A percentile compares a stretch with the other conserved stretches of the same genome.
These are phyloP conservation scores for Glaucopsyche alexis DNA, from an alignment of 2,888 invertebrate genomes.

Conservation along the genomic window DNA sequence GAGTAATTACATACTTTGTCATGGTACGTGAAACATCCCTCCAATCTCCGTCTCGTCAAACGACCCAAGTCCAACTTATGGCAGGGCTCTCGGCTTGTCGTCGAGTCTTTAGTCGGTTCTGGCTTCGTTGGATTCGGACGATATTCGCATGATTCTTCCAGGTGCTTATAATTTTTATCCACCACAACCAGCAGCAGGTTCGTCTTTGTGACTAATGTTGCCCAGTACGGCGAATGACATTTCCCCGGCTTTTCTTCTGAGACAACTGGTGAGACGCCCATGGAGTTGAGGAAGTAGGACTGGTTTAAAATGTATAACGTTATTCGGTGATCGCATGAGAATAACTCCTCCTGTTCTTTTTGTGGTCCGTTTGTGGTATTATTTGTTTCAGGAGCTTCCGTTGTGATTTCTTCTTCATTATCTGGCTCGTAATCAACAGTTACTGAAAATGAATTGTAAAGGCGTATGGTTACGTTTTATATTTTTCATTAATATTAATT, in stretches of 20 bases:
- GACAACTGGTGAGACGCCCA: conserved; percentile 56
- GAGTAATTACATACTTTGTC: conserved; percentile 71
- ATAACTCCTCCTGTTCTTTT: conserved; percentile 64
- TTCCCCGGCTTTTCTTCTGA: conserved; percentile 52
- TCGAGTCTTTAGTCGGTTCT: conserved; percentile 56
- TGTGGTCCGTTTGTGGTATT: conserved; percentile 50
- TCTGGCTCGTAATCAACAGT: conserved; percentile 30
- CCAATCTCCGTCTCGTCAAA: conserved; percentile 83
- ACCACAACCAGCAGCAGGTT: conserved; percentile 89
- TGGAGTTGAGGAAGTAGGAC: conserved; percentile 65
- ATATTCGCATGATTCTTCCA: conserved; percentile 56
- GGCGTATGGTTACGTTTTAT: not conserved
- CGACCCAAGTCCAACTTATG: conserved; percentile 87
- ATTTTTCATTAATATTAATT: not conserved
- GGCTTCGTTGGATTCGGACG: conserved; percentile 81
- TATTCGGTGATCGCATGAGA: conserved; percentile 87
- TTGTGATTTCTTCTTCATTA: conserved; percentile 40
- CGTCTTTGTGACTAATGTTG: conserved; percentile 86
- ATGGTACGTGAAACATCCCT: conserved; percentile 89
- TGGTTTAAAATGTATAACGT: conserved; percentile 85
- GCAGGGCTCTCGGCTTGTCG: conserved; percentile 82
- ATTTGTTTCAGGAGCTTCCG: conserved; percentile 44
- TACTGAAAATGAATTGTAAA: conserved; percentile 26
- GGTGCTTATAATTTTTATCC: conserved; percentile 61
- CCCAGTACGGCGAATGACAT: conserved; percentile 80